Base-by-base conservation (phyloP, 2,113 vertebrate species). In the Xyliphius kryptos region DNA sequence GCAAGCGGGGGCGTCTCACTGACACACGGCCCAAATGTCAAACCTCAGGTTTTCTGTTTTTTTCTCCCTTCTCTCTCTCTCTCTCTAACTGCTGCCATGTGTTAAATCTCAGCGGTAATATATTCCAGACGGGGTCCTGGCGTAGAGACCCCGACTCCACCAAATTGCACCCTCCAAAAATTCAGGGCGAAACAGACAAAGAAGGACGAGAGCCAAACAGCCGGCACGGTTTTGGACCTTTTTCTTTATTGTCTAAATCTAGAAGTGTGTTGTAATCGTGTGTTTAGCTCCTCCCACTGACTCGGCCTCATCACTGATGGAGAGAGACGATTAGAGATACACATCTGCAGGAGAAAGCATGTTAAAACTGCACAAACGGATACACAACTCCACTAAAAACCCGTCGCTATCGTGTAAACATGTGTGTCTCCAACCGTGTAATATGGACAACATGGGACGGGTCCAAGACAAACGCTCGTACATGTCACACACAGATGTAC, bases 91-190 rank as follows among this genome's bases (percentile, higher is more conserved):
- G 80, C 79, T 86, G 81, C 86, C 87, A 88, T 89, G 82, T 89
- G 87, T 86, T 87, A 82, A 83, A 89, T 85, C 86, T 87, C 82
- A 88, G 79, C 80, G 81, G 79, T 86, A 88, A 88, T 87, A 76
- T 78, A 78, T 86, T 87, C 85, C 86, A 86, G 85, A 86, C 81
- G 74, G 66, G 66, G 74, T 75, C 75, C 72, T 71, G 70, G 75
- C 70, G 75, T 76, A 76, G 77, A 62, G 49, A 46, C 54, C 68
- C 51, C 11, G 26, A 51, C 53, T 61, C 53, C 44, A 2, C 59
- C 52, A 56, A 53, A 63, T 37, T 51, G 37, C 38, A 50, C 49
- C 37, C 64, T 61, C 51, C 17, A 47, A 43, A 49, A 64, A 68
- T 55, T 32, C 1, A 13, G 46, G 63, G 43, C 37, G 41, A 55